Conservation (phyloP, 2,888 invertebrate genomes). For the Tetropium fuscum region DNA sequence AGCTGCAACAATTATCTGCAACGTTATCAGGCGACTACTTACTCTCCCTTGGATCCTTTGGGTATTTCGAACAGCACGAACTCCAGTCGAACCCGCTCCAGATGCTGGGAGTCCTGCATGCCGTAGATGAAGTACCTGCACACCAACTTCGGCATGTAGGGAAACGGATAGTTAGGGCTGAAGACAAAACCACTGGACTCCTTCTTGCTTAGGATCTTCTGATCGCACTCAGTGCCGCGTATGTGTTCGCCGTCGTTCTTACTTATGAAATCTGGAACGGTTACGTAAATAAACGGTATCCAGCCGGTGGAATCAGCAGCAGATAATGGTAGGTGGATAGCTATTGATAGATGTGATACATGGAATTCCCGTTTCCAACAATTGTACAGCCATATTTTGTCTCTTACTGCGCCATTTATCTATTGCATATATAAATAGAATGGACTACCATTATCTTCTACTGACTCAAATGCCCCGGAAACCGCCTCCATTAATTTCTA, state of each 20-base stretch:
- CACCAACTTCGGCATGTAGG: constrained; percentile 79
- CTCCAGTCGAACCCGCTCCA: constrained; percentile 92
- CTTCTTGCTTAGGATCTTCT: constrained; percentile 94
- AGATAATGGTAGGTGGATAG: no score
- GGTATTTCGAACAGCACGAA: constrained; percentile 93
- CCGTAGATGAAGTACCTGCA: constrained; percentile 99
- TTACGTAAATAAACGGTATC: no score
- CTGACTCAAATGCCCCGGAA: no score
- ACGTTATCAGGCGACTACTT: no score
- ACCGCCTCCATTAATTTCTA: no score
- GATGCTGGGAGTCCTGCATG: constrained; percentile 96
- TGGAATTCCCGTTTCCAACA: no score
- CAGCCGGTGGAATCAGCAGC: not conserved
- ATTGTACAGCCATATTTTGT: no score
- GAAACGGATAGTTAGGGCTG: constrained; percentile 96
- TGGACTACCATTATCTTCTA: no score
- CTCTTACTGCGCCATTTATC: no score
- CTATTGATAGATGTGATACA: no score
- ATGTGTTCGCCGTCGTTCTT: constrained; percentile 95
- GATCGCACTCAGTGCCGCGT: constrained; percentile 98
- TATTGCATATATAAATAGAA: no score
- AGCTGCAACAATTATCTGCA: no score
- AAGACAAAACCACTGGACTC: constrained; percentile 93
- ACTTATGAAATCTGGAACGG: constrained; percentile 85
- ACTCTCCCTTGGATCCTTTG: constrained; percentile 86